A percentile compares a stretch with the other conserved stretches of the same genome.
Conservation (phyloP, 2,113 vertebrate genomes). For the Zosterops hypoxanthus region DNA sequence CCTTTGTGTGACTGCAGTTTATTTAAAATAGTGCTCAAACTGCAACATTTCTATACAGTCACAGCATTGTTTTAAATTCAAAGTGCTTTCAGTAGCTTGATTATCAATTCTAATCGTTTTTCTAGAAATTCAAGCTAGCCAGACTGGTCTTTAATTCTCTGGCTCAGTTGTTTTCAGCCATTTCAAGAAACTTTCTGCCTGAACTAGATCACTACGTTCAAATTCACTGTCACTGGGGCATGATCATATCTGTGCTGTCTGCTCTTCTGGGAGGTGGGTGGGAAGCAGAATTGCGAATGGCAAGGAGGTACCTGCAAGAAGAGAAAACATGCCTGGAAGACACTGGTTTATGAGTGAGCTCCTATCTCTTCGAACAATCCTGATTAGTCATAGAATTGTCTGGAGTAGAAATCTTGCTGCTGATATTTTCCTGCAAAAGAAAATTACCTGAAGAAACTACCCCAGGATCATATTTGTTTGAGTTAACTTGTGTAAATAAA, state of each 20-base stretch:
- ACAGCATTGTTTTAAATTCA: background rate
- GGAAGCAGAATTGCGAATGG: background rate
- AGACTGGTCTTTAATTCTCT: background rate
- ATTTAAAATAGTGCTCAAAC: constrained; percentile 22
- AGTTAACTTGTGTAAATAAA: background rate
- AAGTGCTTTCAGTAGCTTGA: background rate
- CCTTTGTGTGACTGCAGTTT: background rate
- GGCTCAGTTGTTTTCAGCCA: background rate
- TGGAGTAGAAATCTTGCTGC: background rate
- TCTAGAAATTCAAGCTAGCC: background rate
- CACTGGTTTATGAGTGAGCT: background rate
- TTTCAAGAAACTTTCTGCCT: background rate
- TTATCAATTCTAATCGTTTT: background rate
- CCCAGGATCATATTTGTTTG: background rate
- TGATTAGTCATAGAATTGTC: background rate
- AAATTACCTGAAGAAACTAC: background rate
- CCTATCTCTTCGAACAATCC: background rate
- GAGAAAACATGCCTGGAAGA: background rate
- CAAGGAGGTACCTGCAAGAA: background rate
- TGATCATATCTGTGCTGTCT: background rate
- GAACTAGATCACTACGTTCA: background rate
- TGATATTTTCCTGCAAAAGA: background rate
- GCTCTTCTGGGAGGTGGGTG: background rate
- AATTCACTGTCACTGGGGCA: background rate
- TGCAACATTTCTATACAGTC: background rate